Evolutionary conservation across 1,140 invertebrate genomes (phyloP), one percentile per base, ranked within the genome.

Genomic region (Zophobas atratus): DNA sequence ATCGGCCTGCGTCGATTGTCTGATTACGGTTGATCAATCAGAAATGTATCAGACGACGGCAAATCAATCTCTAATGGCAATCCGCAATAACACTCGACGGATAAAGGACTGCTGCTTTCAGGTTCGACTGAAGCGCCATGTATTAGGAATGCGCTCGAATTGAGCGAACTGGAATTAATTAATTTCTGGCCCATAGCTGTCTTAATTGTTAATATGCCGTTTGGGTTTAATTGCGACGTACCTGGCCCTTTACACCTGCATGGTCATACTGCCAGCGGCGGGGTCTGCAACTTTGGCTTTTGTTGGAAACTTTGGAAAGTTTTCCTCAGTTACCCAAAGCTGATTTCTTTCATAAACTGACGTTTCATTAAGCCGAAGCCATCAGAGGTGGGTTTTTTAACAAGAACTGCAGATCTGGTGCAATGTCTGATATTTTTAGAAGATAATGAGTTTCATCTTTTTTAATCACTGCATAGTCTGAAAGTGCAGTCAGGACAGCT

Each of bases 1-100:
- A 67, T 67, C 60, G 60, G 0, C 3, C 57, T 38, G 35, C 8
- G 57, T 63, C 57, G 60, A 67, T 67, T 43, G 60, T 67, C 33
- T 67, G 60, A 67, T 67, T 67, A 67, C 34, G 55, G 60, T 67
- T 67, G 60, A 67, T 67, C 60, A 67, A 67, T 63, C 34, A 63
- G 57, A 63, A 63, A 63, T 67, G 38, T 67, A 67, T 67, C 60
- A 67, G 60, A 67, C 39, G 38, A 67, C 39, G n/a, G 57, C 57
- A 63, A 63, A 39, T 63, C 57, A 63, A 38, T 63, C 57, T 39
- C 57, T 39, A 63, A 63, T 63, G 34, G 57, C 38, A 63, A 63
- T 63, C 57, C 57, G 57, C 57, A 63, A 63, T 63, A 67, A 67
- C 60, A 67, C 39, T 67, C 33, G 8, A 67, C 41, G 60, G 60